phyloP scores from a whole-genome alignment of 2,888 invertebrate genomes.

The Melanchra persicariae region DNA sequence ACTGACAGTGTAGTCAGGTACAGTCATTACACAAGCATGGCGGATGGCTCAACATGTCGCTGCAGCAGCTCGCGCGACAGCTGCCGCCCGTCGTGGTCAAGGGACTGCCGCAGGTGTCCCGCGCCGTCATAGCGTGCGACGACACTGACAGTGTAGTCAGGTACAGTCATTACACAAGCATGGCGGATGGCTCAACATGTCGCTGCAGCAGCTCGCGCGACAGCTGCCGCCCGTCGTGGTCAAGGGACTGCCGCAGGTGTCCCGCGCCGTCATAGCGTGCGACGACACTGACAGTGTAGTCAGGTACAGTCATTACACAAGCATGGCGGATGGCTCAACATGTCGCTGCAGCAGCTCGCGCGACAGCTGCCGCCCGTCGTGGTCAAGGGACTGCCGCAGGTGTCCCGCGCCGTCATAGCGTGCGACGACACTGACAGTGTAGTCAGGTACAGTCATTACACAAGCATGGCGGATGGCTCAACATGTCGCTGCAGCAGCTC shows the following conservation, averaged over 20 bases:
- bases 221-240: constrained; percentile 1
- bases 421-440: neutral
- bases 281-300: neutral
- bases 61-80: neutral
- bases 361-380: neutral
- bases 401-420: neutral
- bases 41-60: neutral
- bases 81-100: constrained; percentile 6
- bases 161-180: constrained; percentile 3
- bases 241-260: neutral
- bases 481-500: neutral
- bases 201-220: neutral
- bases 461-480: neutral
- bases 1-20: constrained; percentile 3
- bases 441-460: neutral
- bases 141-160: constrained; percentile 2
- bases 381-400: neutral
- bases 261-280: neutral
- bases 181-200: constrained; percentile 1
- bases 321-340: neutral
- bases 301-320: neutral
- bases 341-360: constrained; percentile 1
- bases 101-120: constrained; percentile 5
- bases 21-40: constrained; percentile 1
- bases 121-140: constrained; percentile 6